phyloP scores from a whole-genome alignment of 2,113 vertebrate species.

The Charadrius vociferus region DNA sequence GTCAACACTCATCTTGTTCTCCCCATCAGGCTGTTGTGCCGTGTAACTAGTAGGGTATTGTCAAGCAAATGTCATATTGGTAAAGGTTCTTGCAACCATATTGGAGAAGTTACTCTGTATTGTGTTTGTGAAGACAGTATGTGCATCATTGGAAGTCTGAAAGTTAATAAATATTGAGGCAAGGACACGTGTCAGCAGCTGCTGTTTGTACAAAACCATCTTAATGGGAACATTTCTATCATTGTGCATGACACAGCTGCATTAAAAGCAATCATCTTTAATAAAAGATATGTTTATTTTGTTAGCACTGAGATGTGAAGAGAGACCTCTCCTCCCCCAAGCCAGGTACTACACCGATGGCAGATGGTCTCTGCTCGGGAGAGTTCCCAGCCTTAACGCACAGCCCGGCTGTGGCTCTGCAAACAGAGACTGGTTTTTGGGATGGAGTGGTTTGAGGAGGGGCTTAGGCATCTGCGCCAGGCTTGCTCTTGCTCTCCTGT shows the following conservation, averaged over 20 bases:
- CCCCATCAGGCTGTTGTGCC: constrained; percentile 74
- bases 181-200: neutral
- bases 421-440: neutral
- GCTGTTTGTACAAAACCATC: neutral
- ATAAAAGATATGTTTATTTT: neutral
- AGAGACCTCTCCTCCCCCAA: neutral
- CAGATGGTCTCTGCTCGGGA: neutral
- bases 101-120: constrained; percentile 78
- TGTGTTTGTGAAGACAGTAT: constrained; percentile 79
- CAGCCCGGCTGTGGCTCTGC: neutral
- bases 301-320: neutral
- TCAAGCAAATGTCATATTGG: constrained; percentile 79
- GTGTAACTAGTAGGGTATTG: constrained; percentile 79
- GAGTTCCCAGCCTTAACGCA: neutral
- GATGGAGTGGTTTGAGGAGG: neutral
- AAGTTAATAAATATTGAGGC: neutral
- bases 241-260: neutral
- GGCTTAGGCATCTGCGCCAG: neutral
- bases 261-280: neutral
- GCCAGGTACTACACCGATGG: neutral
- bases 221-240: neutral
- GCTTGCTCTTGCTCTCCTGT: neutral
- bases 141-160: constrained; percentile 72
- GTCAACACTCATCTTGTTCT: constrained; percentile 78
- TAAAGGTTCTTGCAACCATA: constrained; percentile 76